Evolutionary conservation across 2,888 invertebrate genomes (phyloP).

Genomic region (Perizoma flavofasciatum): DNA sequence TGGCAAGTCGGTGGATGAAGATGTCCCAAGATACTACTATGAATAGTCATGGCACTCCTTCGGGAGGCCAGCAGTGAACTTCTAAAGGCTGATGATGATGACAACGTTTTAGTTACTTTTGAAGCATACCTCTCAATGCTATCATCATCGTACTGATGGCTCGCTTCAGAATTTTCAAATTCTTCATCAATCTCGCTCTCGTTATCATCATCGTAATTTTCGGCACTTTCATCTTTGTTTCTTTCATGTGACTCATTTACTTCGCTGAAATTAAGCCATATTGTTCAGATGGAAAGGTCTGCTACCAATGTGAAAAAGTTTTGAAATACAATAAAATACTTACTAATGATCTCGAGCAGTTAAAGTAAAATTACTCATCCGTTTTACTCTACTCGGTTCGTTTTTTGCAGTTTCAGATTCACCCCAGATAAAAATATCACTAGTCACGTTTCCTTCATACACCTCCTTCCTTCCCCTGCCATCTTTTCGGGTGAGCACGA

Average conservation of each 20-base stretch:
- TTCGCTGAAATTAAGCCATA: conserved; percentile 40
- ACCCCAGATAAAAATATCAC: conserved; percentile 64
- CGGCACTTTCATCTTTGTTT: conserved; percentile 42
- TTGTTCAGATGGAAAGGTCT: too few relatives aligned
- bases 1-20: too few relatives aligned
- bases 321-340: conserved; percentile 41
- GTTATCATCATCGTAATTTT: conserved; percentile 43
- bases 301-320: too few relatives aligned
- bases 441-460: conserved; percentile 58
- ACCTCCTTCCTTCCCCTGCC: conserved; percentile 45
- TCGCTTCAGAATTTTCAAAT: conserved; percentile 51
- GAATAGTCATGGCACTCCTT: too few relatives aligned
- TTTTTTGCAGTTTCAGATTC: conserved; percentile 44
- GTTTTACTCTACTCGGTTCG: conserved; percentile 61
- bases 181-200: conserved; percentile 54
- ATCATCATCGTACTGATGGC: conserved; percentile 54
- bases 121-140: conserved; percentile 19
- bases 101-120: neutral
- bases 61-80: too few relatives aligned
- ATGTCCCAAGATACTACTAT: too few relatives aligned
- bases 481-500: conserved; percentile 65
- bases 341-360: conserved; percentile 63
- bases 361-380: conserved; percentile 61
- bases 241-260: conserved; percentile 34
- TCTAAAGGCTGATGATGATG: neutral